Evolutionary conservation across 2,888 invertebrate genomes (phyloP).

Genomic region (Rugalucina vietnamica): DNA sequence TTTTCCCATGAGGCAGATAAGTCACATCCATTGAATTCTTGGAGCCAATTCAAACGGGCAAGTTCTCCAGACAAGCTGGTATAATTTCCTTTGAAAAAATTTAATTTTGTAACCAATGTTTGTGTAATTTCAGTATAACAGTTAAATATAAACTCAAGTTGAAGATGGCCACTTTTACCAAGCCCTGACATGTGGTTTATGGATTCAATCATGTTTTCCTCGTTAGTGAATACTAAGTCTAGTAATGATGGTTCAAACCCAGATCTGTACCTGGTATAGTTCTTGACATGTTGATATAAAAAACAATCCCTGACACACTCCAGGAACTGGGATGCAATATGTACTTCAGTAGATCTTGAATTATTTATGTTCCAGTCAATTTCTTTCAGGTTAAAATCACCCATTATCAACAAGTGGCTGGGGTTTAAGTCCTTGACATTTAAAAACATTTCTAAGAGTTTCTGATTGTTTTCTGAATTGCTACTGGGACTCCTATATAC

Average conservation of each 20-base stretch:
- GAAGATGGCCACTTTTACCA: conserved; percentile 33
- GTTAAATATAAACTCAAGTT: conserved; percentile 18
- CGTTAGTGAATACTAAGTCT: conserved; percentile 15
- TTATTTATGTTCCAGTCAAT: background rate
- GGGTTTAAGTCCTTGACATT: background rate
- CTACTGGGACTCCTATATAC: background rate
- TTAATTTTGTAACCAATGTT: background rate
- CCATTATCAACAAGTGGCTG: background rate
- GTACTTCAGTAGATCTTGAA: background rate
- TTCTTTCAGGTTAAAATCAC: conserved; percentile 13
- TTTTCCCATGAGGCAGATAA: background rate
- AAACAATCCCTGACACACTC: conserved; percentile 7
- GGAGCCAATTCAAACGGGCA: background rate
- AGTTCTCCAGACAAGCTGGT: background rate
- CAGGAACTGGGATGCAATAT: background rate
- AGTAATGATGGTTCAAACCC: background rate
- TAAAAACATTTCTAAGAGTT: background rate
- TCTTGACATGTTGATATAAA: conserved; percentile 8
- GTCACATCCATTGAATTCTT: background rate
- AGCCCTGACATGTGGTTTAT: background rate
- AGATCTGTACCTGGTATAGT: background rate
- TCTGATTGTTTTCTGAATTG: background rate
- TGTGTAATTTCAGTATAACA: background rate
- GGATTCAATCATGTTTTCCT: background rate
- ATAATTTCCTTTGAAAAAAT: conserved; percentile 29